A percentile compares a stretch with the other conserved stretches of the same genome.
phyloP scores from a whole-genome alignment of 2,113 vertebrate species.

The Pelecanus crispus region DNA sequence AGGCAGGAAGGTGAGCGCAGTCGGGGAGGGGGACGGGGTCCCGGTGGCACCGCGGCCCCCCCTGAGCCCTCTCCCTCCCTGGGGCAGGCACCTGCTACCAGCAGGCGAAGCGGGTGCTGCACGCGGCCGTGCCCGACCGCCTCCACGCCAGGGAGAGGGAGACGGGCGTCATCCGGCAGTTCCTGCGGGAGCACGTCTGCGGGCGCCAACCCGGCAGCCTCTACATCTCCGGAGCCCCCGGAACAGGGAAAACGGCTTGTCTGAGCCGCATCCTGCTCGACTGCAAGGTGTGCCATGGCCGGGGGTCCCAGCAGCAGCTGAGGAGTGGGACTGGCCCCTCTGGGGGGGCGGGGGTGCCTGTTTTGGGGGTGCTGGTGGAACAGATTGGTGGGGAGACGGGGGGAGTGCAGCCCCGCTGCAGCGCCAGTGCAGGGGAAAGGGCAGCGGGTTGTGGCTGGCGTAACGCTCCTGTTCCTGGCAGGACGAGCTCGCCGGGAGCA shows the following conservation, averaged over 20 bases:
- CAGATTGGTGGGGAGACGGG: neutral
- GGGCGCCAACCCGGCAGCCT: conserved; percentile 79
- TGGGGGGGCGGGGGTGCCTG: accelerated
- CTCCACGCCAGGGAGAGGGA: conserved; percentile 84
- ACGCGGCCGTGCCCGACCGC: conserved; percentile 81
- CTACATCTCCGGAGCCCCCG: conserved; percentile 91
- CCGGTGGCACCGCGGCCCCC: accelerated
- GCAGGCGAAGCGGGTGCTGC: conserved; percentile 84
- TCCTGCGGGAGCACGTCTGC: conserved; percentile 78
- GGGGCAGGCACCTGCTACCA: conserved; percentile 80
- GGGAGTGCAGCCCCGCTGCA: neutral
- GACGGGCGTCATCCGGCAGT: conserved; percentile 71
- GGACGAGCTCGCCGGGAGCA: conserved; percentile 71
- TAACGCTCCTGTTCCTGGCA: neutral
- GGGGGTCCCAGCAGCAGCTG: neutral
- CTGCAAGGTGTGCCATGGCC: conserved; percentile 69
- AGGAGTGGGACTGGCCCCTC: neutral
- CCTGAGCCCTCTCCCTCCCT: neutral
- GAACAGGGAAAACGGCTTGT: conserved; percentile 93
- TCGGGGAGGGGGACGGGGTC: accelerated
- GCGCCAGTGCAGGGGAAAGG: neutral
- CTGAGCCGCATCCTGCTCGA: conserved; percentile 84
- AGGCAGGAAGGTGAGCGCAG: conserved; percentile 76
- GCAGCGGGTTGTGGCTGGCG: neutral
- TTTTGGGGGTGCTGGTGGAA: neutral